phyloP scores from a whole-genome alignment of 2,797 vertebrate species.

The Agapornis canus region DNA sequence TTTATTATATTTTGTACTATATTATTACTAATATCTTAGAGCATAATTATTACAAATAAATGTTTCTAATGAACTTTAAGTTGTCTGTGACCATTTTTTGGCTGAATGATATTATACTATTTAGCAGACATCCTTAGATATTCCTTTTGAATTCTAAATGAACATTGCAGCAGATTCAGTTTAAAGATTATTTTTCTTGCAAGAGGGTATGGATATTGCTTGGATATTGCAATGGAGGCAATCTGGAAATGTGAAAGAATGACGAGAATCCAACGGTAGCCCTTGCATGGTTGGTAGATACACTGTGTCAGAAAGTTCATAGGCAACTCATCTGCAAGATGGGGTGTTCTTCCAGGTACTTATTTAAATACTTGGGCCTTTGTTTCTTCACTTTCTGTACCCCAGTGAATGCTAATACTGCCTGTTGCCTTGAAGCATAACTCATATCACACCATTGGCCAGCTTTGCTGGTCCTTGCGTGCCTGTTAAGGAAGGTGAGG shows the following conservation, averaged over 20 bases:
- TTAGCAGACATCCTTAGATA: neutral
- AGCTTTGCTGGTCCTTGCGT: rapidly evolving
- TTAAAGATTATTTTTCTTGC: neutral
- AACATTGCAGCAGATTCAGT: neutral
- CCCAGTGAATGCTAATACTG: neutral
- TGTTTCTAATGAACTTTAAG: neutral
- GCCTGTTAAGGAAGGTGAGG: neutral
- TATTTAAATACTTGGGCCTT: neutral
- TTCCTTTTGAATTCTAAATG: neutral
- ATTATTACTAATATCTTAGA: neutral
- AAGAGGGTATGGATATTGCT: neutral
- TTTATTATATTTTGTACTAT: neutral
- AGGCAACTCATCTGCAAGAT: neutral
- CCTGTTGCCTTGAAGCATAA: neutral
- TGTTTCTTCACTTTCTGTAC: neutral
- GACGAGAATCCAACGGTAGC: neutral
- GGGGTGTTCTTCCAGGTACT: neutral
- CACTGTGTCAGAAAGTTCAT: too few relatives aligned
- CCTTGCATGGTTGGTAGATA: neutral
- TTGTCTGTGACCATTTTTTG: neutral
- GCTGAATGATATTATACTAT: neutral
- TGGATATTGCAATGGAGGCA: neutral
- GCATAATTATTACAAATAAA: neutral
- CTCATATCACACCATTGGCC: rapidly evolving
- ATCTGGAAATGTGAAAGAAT: neutral